phyloP scores from a whole-genome alignment of 2,113 vertebrate species.

The Cinclus mexicanus region DNA sequence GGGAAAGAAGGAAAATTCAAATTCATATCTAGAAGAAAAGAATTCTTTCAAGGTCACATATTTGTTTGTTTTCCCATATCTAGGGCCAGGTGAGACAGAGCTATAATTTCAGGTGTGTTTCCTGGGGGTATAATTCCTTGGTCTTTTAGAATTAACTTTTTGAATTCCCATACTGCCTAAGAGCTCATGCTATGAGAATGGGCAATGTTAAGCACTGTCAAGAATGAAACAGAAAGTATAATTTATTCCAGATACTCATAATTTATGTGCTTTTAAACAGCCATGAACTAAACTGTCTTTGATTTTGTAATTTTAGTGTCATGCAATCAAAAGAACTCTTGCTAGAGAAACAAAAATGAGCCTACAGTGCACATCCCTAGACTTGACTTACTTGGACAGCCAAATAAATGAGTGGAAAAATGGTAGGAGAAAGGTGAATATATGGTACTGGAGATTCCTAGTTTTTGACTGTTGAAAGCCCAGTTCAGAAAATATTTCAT shows the following conservation, averaged over 20 bases:
- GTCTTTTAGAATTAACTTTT: neutral
- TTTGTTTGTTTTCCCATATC: neutral
- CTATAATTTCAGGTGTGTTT: neutral
- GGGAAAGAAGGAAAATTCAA: neutral
- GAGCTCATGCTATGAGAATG: neutral
- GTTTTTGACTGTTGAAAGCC: neutral
- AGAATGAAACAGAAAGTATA: neutral
- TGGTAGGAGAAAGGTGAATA: neutral
- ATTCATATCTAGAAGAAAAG: neutral
- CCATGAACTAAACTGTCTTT: neutral
- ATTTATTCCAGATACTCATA: accelerated
- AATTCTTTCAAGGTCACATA: neutral
- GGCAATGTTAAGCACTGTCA: neutral
- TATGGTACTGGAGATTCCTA: neutral
- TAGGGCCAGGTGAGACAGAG: neutral
- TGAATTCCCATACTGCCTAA: neutral
- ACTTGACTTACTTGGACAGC: neutral
- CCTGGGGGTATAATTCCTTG: accelerated
- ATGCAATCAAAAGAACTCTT: neutral
- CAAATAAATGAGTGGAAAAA: neutral
- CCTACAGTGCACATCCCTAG: neutral
- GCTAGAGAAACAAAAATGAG: neutral
- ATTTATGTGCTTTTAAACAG: neutral
- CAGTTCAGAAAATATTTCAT: neutral
- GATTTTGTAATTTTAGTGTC: neutral